phyloP scores from a whole-genome alignment of 2,113 vertebrate genomes.

The Nyctibius bracteatus region DNA sequence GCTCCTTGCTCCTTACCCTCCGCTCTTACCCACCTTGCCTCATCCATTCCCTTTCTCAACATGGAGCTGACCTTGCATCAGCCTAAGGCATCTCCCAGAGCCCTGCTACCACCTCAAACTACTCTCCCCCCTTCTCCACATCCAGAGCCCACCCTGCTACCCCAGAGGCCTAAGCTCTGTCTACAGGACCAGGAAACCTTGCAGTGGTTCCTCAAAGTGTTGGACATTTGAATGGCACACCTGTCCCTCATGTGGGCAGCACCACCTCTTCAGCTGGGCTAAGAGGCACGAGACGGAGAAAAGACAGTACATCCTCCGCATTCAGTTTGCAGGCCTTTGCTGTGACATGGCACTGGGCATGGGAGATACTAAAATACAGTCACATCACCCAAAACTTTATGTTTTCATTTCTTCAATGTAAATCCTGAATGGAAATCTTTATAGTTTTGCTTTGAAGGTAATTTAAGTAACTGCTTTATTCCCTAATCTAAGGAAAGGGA shows the following conservation, averaged over 20 bases:
- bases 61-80: neutral
- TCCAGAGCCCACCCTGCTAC: neutral
- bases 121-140: neutral
- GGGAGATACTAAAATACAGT: neutral
- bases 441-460: neutral
- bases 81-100: neutral
- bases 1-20: neutral
- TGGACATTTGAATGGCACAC: neutral
- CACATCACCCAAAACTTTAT: neutral
- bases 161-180: neutral
- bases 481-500: neutral
- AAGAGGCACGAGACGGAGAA: neutral
- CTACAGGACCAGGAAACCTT: neutral
- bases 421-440: neutral
- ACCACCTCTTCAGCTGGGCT: neutral
- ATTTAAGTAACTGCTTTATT: slow-evolving; percentile 10
- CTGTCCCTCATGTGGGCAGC: rapidly evolving
- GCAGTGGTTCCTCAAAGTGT: neutral
- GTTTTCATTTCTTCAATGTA: neutral
- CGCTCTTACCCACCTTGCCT: neutral
- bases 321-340: neutral
- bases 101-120: neutral
- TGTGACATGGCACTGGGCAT: neutral
- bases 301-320: rapidly evolving
- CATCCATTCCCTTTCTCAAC: neutral